Conservation (phyloP, 2,797 vertebrate genomes). For the Notamacropus eugenii region DNA sequence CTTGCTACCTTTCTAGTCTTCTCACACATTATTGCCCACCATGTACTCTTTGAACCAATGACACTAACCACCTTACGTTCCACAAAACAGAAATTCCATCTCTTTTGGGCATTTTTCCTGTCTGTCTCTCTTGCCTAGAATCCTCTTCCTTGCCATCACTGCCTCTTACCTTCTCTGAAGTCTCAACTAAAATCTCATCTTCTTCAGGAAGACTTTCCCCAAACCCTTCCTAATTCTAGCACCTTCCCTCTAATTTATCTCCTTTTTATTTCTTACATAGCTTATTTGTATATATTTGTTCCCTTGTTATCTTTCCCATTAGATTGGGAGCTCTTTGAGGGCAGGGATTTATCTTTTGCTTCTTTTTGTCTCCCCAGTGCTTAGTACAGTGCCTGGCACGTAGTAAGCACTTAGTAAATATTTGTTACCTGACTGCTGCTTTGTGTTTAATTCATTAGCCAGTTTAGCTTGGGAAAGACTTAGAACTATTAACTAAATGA, state of each 20-base stretch:
- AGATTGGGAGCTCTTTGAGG: neutral
- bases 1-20: neutral
- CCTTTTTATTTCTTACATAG: neutral
- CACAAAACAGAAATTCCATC: neutral
- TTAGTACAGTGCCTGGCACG: neutral
- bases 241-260: neutral
- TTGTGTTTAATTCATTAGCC: neutral
- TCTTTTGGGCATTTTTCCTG: neutral
- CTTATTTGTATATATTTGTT: neutral
- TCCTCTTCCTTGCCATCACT: neutral
- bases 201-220: neutral
- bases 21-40: neutral
- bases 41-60: neutral
- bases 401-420: neutral
- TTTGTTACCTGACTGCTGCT: neutral
- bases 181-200: neutral
- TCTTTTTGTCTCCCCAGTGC: neutral
- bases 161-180: neutral
- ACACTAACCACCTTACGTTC: neutral
- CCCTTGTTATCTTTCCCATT: neutral
- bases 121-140: neutral
- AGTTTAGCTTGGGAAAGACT: neutral
- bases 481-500: neutral
- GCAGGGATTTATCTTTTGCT: neutral
- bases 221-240: neutral